phyloP scores from a whole-genome alignment of 1,140 invertebrate species.

The Drosophila novamexicana region DNA sequence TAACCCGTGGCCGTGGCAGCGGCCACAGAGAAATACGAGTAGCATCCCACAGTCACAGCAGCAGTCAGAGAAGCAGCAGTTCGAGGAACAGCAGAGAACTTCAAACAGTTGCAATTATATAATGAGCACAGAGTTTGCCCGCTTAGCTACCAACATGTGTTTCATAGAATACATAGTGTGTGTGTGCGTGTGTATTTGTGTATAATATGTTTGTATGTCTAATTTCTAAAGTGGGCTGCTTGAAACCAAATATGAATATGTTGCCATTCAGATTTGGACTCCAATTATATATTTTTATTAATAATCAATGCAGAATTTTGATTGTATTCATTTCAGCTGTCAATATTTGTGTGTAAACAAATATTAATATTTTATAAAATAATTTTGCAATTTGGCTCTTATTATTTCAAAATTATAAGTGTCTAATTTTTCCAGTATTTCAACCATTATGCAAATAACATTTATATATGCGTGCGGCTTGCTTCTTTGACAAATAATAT shows the following conservation, averaged over 20 bases:
- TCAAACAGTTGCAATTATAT: slow-evolving; percentile 79
- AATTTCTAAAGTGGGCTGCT: slow-evolving; percentile 39
- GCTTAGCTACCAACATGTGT: slow-evolving; percentile 43
- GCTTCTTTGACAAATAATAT: too few relatives aligned
- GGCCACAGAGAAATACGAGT: slow-evolving; percentile 17
- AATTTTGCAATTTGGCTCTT: too few relatives aligned
- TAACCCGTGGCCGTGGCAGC: slow-evolving; percentile 55
- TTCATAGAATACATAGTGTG: slow-evolving; percentile 15
- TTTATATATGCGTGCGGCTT: too few relatives aligned
- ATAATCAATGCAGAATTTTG: too few relatives aligned
- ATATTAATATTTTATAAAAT: too few relatives aligned
- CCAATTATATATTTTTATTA: too few relatives aligned
- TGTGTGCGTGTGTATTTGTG: neutral
- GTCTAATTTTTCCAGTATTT: too few relatives aligned
- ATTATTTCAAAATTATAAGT: too few relatives aligned
- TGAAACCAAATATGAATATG: neutral
- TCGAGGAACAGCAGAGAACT: slow-evolving; percentile 43
- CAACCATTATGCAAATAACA: too few relatives aligned
- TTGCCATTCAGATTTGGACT: too few relatives aligned
- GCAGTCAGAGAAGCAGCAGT: neutral
- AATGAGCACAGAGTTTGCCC: slow-evolving; percentile 59
- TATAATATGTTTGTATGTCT: slow-evolving; percentile 17
- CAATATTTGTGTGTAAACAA: too few relatives aligned
- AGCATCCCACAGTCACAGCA: neutral
- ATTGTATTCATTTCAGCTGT: too few relatives aligned